These are phyloP conservation scores for Andrena camellia DNA, from an alignment of 2,888 invertebrate species.

Conservation along the genomic window DNA sequence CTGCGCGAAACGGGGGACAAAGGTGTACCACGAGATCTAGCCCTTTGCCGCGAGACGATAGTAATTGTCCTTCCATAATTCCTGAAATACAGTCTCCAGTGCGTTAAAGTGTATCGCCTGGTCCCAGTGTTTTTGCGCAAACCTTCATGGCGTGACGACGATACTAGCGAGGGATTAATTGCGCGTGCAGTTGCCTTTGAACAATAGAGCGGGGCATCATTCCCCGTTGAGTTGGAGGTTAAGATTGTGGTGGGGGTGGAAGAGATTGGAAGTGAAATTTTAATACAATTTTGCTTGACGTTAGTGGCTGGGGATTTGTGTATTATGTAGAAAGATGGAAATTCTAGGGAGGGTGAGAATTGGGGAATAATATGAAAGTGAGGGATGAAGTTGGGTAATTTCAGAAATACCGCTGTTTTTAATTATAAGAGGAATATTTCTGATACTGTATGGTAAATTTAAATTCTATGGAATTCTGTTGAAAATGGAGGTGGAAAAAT, in stretches of 20 bases:
- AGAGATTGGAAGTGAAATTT: neutral
- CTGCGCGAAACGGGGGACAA: constrained; percentile 41
- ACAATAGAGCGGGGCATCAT: neutral
- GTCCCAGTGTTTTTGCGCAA: constrained; percentile 48
- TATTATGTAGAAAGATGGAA: too few species aligned
- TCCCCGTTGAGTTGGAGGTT: neutral
- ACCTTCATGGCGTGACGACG: constrained; percentile 1
- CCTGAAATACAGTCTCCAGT: constrained; percentile 52
- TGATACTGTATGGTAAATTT: too few species aligned
- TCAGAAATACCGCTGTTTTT: neutral
- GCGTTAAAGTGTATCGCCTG: constrained; percentile 53
- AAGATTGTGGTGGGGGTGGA: neutral
- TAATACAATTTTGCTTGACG: neutral
- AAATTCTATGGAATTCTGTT: too few species aligned
- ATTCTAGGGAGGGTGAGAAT: neutral
- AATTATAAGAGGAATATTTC: neutral
- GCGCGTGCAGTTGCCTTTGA: neutral
- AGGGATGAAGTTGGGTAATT: neutral
- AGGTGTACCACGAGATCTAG: constrained; percentile 48
- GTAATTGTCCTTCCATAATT: constrained; percentile 63
- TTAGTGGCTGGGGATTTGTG: neutral
- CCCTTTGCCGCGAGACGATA: constrained; percentile 61
- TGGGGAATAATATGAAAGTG: neutral
- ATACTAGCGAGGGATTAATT: constrained; percentile 27
- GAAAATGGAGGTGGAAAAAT: too few species aligned